Evolutionary conservation across 1,140 invertebrate species (phyloP).

Genomic region (Orchesella cincta): DNA sequence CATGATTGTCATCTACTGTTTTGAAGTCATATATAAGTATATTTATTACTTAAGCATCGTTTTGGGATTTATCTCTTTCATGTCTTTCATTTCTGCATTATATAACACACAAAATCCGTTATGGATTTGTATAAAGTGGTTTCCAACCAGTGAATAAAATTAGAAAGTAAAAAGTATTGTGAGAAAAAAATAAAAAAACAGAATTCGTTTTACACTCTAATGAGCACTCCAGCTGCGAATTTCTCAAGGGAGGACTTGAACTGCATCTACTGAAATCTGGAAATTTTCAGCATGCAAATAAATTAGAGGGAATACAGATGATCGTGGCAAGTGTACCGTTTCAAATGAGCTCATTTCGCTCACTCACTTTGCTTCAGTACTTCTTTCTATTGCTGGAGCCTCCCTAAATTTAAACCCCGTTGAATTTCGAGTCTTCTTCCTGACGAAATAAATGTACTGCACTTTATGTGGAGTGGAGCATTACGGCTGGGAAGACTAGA

Average conservation of each 20-base stretch:
- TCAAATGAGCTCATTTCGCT: constrained; percentile 20
- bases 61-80: too few relatives aligned
- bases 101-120: too few relatives aligned
- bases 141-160: neutral
- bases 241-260: constrained; percentile 16
- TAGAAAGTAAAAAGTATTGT: neutral
- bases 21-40: neutral
- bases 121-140: too few relatives aligned
- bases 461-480: neutral
- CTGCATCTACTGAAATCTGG: neutral
- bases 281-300: constrained; percentile 17
- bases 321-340: constrained; percentile 24
- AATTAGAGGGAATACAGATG: constrained; percentile 9
- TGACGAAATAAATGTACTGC: constrained; percentile 22
- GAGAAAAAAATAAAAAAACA: neutral
- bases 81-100: too few relatives aligned
- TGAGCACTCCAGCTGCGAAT: neutral
- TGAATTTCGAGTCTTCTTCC: constrained; percentile 20
- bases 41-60: too few relatives aligned
- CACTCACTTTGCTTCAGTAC: neutral
- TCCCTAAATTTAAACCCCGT: neutral
- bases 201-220: constrained; percentile 21
- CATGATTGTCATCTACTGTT: neutral
- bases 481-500: neutral
- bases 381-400: neutral